A percentile compares a stretch with the other conserved stretches of the same genome.
phyloP scores from a whole-genome alignment of 2,797 vertebrate genomes.

The Enteromius viviparus region DNA sequence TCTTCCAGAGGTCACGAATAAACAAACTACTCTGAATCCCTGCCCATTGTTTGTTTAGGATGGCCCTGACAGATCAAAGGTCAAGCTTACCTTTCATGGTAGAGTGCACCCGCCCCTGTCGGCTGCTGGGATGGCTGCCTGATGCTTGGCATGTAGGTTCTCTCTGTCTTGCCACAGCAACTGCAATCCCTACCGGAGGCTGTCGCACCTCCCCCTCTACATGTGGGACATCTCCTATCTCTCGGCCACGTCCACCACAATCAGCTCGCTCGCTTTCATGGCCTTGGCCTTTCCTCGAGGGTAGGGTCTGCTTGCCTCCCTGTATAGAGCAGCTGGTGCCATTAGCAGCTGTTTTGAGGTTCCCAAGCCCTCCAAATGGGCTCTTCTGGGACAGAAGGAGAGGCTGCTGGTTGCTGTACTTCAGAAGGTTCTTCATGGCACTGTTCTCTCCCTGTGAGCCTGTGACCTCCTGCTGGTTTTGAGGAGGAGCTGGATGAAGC shows the following conservation, averaged over 20 bases:
- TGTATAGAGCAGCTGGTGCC: constrained; percentile 88
- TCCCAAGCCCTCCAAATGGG: constrained; percentile 86
- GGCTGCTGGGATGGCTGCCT: constrained; percentile 74
- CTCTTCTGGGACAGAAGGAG: constrained; percentile 89
- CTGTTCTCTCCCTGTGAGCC: constrained; percentile 84
- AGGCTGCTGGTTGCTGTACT: constrained; percentile 92
- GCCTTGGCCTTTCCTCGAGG: constrained; percentile 78
- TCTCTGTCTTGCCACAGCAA: constrained; percentile 92
- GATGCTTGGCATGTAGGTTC: constrained; percentile 83
- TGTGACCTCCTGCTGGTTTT: constrained; percentile 75
- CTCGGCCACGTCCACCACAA: constrained; percentile 85
- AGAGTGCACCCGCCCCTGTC: constrained; percentile 80
- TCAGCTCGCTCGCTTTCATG: constrained; percentile 85
- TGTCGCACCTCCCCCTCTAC: constrained; percentile 91
- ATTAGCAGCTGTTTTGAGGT: constrained; percentile 86
- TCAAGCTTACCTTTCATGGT: constrained; percentile 77
- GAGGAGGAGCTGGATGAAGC: constrained; percentile 65
- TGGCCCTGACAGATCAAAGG: constrained; percentile 30
- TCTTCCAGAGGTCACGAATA: constrained; percentile 51
- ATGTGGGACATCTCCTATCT: constrained; percentile 76
- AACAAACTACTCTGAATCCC: constrained; percentile 45
- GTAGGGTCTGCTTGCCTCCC: constrained; percentile 78
- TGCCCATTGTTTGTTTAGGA: constrained; percentile 35
- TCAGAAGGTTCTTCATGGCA: constrained; percentile 94
- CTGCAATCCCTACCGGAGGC: constrained; percentile 93